phyloP scores from a whole-genome alignment of 2,888 invertebrate genomes.

The Cerceris rybyensis region DNA sequence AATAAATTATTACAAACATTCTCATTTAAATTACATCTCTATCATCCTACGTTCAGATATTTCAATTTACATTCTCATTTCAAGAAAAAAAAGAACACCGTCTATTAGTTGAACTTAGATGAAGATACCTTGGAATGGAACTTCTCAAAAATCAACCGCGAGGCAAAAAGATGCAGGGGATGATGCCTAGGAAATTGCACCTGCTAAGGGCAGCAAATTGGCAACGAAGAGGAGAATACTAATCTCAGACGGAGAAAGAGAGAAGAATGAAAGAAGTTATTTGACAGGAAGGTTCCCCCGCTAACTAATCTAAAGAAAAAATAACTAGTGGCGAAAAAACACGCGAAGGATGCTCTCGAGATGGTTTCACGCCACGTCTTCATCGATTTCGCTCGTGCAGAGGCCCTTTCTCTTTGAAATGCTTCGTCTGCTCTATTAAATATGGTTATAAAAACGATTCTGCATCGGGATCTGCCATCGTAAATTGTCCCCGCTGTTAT shows the following conservation, averaged over 20 bases:
- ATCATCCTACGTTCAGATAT: no score
- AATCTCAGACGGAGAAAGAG: constrained; percentile 2
- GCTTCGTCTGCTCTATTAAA: constrained; percentile 33
- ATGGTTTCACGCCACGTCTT: constrained; percentile 47
- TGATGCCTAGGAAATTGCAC: constrained; percentile 1
- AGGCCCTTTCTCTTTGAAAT: constrained; percentile 37
- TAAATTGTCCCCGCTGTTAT: constrained; percentile 1
- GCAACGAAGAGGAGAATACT: background rate
- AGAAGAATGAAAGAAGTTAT: constrained; percentile 39
- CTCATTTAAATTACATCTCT: no score
- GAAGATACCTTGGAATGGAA: background rate
- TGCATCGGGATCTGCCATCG: constrained; percentile 1
- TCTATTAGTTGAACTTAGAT: background rate
- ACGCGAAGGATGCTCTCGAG: constrained; percentile 21
- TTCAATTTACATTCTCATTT: no score
- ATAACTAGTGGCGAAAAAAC: constrained; percentile 19
- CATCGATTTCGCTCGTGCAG: constrained; percentile 47
- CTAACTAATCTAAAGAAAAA: constrained; percentile 47
- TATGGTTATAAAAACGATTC: constrained; percentile 11
- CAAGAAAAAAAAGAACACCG: background rate
- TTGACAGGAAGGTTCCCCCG: constrained; percentile 37
- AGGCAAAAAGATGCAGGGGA: background rate
- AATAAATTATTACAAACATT: no score
- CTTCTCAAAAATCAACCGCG: background rate
- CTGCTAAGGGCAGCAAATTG: constrained; percentile 34